A percentile compares a stretch with the other conserved stretches of the same genome.
These are phyloP conservation scores for Ericerus pela DNA, from an alignment of 1,140 invertebrate genomes.

Conservation along the genomic window DNA sequence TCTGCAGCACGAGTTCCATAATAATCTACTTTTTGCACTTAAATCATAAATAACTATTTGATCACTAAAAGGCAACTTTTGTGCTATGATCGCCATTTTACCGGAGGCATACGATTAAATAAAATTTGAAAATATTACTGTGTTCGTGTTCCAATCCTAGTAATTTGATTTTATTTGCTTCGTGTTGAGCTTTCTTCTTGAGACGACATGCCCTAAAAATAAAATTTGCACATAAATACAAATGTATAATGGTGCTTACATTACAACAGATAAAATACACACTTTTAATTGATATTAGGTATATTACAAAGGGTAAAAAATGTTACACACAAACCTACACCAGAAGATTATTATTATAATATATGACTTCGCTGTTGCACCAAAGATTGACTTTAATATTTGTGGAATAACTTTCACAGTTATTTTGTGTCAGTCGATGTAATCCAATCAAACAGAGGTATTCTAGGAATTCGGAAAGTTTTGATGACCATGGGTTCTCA, in stretches of 20 bases:
- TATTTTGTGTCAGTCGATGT: no score
- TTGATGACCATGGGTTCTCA: no score
- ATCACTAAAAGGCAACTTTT: neutral
- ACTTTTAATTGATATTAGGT: neutral
- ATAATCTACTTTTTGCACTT: no score
- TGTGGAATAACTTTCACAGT: no score
- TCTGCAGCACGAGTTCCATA: no score
- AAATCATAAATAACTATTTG: neutral
- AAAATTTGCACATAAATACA: conserved; percentile 14
- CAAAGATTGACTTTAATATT: no score
- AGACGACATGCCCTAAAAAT: conserved; percentile 66
- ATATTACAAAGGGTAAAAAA: neutral
- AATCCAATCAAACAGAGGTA: no score
- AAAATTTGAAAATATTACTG: conserved; percentile 40
- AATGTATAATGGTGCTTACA: neutral
- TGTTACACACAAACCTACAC: neutral
- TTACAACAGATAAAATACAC: neutral
- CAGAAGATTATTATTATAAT: no score
- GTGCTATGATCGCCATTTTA: neutral
- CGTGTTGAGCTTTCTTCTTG: conserved; percentile 89
- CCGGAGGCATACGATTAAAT: neutral
- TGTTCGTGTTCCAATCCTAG: conserved; percentile 87
- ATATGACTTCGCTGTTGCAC: no score
- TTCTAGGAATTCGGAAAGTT: no score
- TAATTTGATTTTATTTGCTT: conserved; percentile 88